Conservation (phyloP, 2,113 vertebrate genomes). For the Nannospalax galili region DNA sequence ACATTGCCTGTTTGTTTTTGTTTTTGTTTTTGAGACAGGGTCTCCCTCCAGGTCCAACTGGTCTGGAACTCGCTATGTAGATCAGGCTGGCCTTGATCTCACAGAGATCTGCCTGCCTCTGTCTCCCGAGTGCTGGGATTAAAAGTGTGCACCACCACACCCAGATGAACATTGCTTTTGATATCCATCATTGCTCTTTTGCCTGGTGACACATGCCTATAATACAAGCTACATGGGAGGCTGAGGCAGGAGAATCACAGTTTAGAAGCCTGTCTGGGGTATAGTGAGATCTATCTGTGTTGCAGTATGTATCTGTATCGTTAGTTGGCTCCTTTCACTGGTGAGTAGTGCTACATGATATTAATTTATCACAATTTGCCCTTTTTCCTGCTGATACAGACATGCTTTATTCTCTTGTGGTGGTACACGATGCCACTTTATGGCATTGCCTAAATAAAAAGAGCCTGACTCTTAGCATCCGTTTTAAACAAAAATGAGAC, state of each 20-base stretch:
- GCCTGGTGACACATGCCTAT: neutral
- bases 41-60: too few species aligned
- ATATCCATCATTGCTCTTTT: neutral
- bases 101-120: too few species aligned
- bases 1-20: too few species aligned
- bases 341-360: constrained; percentile 6
- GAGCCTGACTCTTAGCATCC: too few species aligned
- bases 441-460: too few species aligned
- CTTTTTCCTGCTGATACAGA: neutral
- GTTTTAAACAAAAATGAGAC: too few species aligned
- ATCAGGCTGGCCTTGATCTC: too few species aligned
- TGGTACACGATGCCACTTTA: too few species aligned
- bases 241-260: neutral
- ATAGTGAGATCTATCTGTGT: neutral
- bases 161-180: neutral
- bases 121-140: too few species aligned
- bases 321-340: neutral
- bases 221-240: neutral
- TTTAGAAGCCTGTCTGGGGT: neutral
- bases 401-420: neutral
- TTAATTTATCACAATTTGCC: neutral
- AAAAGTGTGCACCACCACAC: too few species aligned
- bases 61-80: too few species aligned
- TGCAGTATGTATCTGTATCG: neutral
- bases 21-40: too few species aligned